Evolutionary conservation across 2,113 vertebrate species (phyloP).

Genomic region (Psammodynastes pulverulentus): DNA sequence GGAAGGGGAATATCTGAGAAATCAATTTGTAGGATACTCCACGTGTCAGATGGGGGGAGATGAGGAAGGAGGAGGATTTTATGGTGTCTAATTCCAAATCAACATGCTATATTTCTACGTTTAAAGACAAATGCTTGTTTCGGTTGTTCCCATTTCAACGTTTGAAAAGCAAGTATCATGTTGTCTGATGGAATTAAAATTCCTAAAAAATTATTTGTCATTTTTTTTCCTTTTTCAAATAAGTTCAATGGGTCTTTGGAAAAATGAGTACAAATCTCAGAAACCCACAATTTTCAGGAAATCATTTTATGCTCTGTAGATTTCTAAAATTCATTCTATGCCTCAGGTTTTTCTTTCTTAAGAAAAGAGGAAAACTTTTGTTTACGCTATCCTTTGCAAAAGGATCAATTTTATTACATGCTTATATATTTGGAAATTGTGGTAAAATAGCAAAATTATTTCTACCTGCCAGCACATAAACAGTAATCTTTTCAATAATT

Average conservation of each 20-base stretch:
- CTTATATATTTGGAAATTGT: not conserved
- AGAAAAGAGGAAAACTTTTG: not conserved
- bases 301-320: not conserved
- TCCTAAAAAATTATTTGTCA: not conserved
- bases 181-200: not conserved
- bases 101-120: not conserved
- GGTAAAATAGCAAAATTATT: not conserved
- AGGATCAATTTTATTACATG: not conserved
- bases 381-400: not conserved
- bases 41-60: not conserved
- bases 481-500: not conserved
- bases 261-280: not conserved
- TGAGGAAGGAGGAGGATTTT: not conserved
- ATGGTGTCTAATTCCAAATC: not conserved
- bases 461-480: not conserved
- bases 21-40: not conserved
- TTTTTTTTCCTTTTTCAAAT: not conserved
- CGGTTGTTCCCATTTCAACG: not conserved
- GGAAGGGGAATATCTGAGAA: slow-evolving; percentile 12
- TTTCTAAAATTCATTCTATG: not conserved
- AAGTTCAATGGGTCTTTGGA: not conserved
- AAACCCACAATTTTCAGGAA: not conserved
- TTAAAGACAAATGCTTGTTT: not conserved
- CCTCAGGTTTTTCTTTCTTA: not conserved
- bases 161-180: not conserved